Percentiles rank a stretch among this genome's conserved stretches.
Conservation (phyloP, 2,797 vertebrate genomes). For the Nyctalus aviator region DNA sequence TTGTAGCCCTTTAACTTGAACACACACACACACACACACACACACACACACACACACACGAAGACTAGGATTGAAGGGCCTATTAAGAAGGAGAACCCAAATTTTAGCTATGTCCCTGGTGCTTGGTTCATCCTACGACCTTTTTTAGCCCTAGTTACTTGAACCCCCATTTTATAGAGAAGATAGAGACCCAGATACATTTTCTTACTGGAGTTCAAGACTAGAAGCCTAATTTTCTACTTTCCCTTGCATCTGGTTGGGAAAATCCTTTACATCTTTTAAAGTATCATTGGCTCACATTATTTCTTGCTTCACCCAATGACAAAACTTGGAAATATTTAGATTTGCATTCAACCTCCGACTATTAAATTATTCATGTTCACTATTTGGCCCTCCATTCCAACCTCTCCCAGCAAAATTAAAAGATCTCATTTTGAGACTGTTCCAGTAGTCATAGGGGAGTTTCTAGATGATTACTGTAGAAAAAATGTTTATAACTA, state of each 20-base stretch:
- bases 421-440: background rate
- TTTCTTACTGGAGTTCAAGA: background rate
- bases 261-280: background rate
- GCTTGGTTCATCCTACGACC: background rate
- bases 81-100: background rate
- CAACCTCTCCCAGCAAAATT: background rate
- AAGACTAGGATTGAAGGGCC: background rate
- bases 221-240: slow-evolving; percentile 4
- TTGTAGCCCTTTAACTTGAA: background rate
- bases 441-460: background rate
- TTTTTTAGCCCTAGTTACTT: background rate
- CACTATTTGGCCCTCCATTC: background rate
- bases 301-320: background rate
- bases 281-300: slow-evolving; percentile 2
- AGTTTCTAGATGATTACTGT: slow-evolving; percentile 53
- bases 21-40: background rate
- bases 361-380: slow-evolving; percentile 13
- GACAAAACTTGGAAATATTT: background rate
- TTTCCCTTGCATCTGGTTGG: background rate
- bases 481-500: slow-evolving; percentile 19
- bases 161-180: background rate
- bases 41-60: background rate
- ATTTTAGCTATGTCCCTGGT: background rate
- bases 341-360: background rate
- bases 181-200: background rate